Conservation (phyloP, 2,113 vertebrate genomes). For the Petaurus breviceps region DNA sequence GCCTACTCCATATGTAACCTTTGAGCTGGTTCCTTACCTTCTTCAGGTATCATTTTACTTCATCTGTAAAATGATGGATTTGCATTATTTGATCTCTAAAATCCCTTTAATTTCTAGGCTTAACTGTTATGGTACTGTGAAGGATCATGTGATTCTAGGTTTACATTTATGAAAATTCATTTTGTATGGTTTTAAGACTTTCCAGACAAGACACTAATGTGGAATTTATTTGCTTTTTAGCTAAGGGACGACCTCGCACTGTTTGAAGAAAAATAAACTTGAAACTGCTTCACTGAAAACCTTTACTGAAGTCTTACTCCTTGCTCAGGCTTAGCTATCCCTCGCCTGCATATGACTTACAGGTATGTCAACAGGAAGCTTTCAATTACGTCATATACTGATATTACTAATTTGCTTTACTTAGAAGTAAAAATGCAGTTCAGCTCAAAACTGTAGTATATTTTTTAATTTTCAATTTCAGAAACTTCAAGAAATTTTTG, state of each 20-base stretch:
- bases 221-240: not conserved
- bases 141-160: not conserved
- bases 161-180: not conserved
- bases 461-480: not conserved
- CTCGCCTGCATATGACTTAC: conserved; percentile 43
- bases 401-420: conserved; percentile 25
- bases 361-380: conserved; percentile 32
- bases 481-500: not conserved
- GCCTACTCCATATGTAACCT: not conserved
- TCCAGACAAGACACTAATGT: not conserved
- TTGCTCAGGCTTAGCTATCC: conserved; percentile 4
- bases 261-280: conserved; percentile 26
- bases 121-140: not conserved
- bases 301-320: conserved; percentile 32
- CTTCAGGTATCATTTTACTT: not conserved
- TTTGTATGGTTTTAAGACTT: not conserved
- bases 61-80: not conserved
- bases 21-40: not conserved
- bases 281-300: not conserved
- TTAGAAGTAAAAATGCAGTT: conserved; percentile 13
- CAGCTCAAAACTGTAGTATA: not conserved
- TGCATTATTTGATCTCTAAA: not conserved
- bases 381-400: not conserved
- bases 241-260: not conserved
- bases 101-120: not conserved